Evolutionary conservation across 2,888 invertebrate genomes (phyloP), one percentile per base, ranked within the genome.

Genomic region (Pheosia tremula): DNA sequence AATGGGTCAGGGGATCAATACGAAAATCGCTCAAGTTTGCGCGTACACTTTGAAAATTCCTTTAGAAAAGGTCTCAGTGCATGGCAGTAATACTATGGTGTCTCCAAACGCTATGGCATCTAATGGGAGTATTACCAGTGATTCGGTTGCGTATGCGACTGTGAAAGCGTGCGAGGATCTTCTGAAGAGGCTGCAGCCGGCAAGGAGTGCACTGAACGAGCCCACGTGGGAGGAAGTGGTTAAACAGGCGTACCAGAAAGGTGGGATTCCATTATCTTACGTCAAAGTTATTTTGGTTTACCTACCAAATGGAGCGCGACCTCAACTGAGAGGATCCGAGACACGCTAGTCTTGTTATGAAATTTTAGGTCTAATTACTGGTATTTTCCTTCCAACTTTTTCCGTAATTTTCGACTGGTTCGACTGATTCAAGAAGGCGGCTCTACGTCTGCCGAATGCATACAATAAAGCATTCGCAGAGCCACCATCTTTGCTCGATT

Each of bases 1-100:
- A 85, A 95, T 96, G 90, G 97, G 97, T 0, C 97, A 97, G 86
- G 97, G 97, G 0, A 95, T 97, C 57, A 95, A 95, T 66, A 93
- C 92, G 0, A 92, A 96, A 94, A 94, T 95, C 0, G 95, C 95
- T 3, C 96, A 96, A 92, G 96, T 96, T 2, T 96, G 95, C 65
- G 97, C 97, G 0, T 94, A 96, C 74, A 91, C 92, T 0, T 87
- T 97, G 37, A 96, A 95, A 11, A 94, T 97, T 36, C 94, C 96
- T 2, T 67, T 97, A 58, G 95, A 95, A 0, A 90, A 85, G 67
- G 82, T 93, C 6, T 89, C 89, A 1, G 94, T 97, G 0, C 96
- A 96, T 74, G 95, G 96, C 0, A 95, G 95, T n/a, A 95, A 95
- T 71, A 96, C 90, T 64, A 86, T 96, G 55, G 91, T 94, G 3